Percentiles rank a stretch among this genome's conserved stretches.
Conservation (phyloP, 1,140 invertebrate genomes). For the Ceratina japonica region DNA sequence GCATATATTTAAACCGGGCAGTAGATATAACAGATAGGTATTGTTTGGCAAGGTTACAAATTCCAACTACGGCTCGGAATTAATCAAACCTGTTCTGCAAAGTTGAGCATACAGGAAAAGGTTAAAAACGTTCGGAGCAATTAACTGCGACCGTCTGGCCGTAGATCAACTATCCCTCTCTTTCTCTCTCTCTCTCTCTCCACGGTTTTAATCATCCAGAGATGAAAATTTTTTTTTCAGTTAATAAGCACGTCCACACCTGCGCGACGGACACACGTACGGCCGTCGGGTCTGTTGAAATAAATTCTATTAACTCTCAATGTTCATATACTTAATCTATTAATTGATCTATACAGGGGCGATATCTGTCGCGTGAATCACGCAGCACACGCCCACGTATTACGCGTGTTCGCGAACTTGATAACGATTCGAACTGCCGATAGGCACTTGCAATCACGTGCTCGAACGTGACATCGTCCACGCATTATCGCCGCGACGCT, state of each 20-base stretch:
- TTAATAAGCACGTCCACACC: too few species aligned
- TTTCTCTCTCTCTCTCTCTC: neutral
- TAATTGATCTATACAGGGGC: too few species aligned
- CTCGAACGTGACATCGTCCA: too few species aligned
- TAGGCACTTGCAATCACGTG: neutral
- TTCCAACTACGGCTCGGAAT: conserved; percentile 15
- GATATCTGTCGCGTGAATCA: neutral
- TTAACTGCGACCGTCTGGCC: conserved; percentile 5
- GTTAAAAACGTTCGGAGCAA: conserved; percentile 15
- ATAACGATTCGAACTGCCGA: neutral
- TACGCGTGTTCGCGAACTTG: neutral
- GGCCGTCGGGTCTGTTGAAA: too few species aligned
- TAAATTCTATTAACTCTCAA: too few species aligned
- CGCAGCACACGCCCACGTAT: neutral
- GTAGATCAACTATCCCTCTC: neutral
- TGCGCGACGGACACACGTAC: too few species aligned
- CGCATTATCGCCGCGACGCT: neutral
- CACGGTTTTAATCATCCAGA: conserved; percentile 1
- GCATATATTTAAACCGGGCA: conserved; percentile 4
- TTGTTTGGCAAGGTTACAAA: conserved; percentile 24
- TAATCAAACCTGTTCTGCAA: conserved; percentile 22
- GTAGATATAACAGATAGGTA: conserved; percentile 2
- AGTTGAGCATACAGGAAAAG: conserved; percentile 17
- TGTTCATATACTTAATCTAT: too few species aligned
- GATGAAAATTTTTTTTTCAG: neutral